Conservation (phyloP, 2,888 invertebrate species). For the Nebria brevicollis region DNA sequence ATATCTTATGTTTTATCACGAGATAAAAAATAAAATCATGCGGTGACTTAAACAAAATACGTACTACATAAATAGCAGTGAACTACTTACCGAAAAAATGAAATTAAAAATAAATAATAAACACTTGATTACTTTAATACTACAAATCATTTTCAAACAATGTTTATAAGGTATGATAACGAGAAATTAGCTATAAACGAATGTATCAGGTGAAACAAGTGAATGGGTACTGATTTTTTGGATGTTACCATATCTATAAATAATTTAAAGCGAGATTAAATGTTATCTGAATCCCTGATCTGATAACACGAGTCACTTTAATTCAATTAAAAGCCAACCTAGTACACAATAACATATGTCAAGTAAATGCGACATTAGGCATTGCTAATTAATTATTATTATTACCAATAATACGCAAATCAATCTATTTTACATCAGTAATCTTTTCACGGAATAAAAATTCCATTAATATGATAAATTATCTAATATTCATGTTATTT, state of each 20-base stretch:
- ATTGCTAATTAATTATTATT: slow-evolving; percentile 7
- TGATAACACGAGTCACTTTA: slow-evolving; percentile 38
- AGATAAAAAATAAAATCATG: background rate
- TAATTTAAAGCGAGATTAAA: slow-evolving; percentile 37
- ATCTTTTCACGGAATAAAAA: background rate
- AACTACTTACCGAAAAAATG: slow-evolving; percentile 37
- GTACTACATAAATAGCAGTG: background rate
- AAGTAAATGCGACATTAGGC: background rate
- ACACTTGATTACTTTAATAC: slow-evolving; percentile 82
- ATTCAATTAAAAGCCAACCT: slow-evolving; percentile 39
- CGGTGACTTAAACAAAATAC: background rate
- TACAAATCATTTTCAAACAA: slow-evolving; percentile 71
- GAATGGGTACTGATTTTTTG: slow-evolving; percentile 29
- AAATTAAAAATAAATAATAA: slow-evolving; percentile 81
- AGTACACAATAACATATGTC: slow-evolving; percentile 41
- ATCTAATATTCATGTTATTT: too few relatives aligned
- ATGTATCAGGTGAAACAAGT: background rate
- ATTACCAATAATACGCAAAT: slow-evolving; percentile 5
- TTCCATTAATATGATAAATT: background rate
- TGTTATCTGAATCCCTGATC: slow-evolving; percentile 29
- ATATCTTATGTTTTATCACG: background rate
- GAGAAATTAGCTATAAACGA: background rate
- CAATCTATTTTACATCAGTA: background rate
- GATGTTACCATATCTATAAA: slow-evolving; percentile 25
- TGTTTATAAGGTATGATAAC: background rate